phyloP scores from a whole-genome alignment of 2,113 vertebrate genomes.

The Himantopus leucocephalus region DNA sequence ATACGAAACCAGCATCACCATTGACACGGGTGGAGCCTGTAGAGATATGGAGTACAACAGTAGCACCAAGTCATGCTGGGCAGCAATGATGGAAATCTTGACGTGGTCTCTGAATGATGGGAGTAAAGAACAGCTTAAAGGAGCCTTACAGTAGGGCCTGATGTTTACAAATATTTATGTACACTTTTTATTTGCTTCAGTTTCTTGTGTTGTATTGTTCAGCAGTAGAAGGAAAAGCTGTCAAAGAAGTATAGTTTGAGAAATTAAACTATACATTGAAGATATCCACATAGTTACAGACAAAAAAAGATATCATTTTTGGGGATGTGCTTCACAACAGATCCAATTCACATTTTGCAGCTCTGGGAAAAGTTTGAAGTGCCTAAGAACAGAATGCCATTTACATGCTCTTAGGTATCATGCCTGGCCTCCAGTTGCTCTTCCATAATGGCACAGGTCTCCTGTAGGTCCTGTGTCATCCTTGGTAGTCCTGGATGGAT shows the following conservation, averaged over 20 bases:
- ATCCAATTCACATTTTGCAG: neutral
- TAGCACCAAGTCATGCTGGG: neutral
- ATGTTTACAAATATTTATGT: neutral
- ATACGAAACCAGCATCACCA: neutral
- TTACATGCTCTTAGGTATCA: neutral
- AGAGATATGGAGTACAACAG: neutral
- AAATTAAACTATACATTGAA: neutral
- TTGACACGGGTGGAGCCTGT: accelerated
- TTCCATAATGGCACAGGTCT: neutral
- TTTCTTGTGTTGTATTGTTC: neutral
- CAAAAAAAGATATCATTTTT: neutral
- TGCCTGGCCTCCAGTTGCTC: neutral
- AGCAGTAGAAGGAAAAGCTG: neutral
- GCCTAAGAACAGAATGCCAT: neutral
- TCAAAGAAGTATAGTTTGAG: neutral
- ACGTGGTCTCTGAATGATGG: neutral
- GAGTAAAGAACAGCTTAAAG: neutral
- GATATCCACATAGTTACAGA: neutral
- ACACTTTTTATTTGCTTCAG: neutral
- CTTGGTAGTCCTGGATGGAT: neutral
- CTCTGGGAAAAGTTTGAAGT: neutral
- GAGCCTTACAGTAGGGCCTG: neutral
- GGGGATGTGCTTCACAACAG: neutral
- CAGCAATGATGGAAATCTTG: neutral
- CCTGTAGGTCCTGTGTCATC: neutral